These are phyloP conservation scores for Hylia prasina DNA, from an alignment of 2,113 vertebrate species.

Conservation along the genomic window DNA sequence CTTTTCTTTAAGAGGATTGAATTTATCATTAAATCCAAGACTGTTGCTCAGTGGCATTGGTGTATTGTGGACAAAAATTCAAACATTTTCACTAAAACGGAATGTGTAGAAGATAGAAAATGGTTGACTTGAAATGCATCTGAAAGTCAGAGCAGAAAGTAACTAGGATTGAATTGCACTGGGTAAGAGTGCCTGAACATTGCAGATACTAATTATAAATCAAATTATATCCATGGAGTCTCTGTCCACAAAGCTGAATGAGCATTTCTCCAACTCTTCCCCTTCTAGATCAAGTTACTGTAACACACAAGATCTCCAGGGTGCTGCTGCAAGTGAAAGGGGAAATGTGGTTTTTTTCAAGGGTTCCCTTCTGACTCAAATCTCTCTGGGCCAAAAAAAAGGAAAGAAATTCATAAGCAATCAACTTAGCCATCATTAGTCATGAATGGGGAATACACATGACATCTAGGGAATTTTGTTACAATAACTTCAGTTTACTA, in stretches of 20 bases:
- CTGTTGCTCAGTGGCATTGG: neutral
- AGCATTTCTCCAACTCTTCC: neutral
- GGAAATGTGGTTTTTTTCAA: neutral
- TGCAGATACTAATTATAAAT: constrained; percentile 5
- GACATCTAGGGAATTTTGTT: neutral
- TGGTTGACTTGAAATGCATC: neutral
- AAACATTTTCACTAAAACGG: neutral
- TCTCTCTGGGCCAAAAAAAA: neutral
- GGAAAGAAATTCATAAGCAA: neutral
- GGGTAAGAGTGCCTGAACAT: neutral
- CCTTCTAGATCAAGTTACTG: neutral
- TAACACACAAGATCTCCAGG: neutral
- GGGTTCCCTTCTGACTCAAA: neutral
- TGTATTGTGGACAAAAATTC: neutral
- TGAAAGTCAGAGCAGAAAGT: neutral
- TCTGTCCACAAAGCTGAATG: neutral
- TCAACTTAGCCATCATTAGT: neutral
- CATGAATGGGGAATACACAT: neutral
- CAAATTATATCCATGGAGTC: neutral
- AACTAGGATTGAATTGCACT: neutral
- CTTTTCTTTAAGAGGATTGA: neutral
- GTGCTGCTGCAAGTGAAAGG: neutral
- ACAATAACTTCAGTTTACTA: neutral
- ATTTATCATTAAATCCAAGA: neutral
- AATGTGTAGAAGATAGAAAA: neutral